These are phyloP conservation scores for Alouatta palliata DNA, from an alignment of 2,113 vertebrate species.

Conservation along the genomic window DNA sequence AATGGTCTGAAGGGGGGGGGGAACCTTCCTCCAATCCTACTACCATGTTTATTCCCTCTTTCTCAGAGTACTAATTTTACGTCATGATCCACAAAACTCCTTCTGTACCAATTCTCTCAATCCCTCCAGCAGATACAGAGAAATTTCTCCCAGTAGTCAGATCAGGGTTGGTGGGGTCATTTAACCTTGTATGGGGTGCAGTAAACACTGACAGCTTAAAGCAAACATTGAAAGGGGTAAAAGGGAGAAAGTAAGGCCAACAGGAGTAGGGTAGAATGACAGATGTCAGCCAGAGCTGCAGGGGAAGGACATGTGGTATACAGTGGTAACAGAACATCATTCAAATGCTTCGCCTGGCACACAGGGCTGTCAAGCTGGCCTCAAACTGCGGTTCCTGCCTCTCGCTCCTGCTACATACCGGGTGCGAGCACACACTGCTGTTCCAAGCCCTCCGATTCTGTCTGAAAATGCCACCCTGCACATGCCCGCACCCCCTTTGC, in stretches of 20 bases:
- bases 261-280: neutral
- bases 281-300: neutral
- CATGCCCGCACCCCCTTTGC: neutral
- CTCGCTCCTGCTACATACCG: rapidly evolving
- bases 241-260: neutral
- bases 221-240: neutral
- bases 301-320: neutral
- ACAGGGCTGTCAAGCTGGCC: neutral
- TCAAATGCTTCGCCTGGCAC: neutral
- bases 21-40: neutral
- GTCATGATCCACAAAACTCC: neutral
- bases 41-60: neutral
- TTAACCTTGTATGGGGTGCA: neutral
- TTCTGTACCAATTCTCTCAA: neutral
- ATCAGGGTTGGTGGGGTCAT: neutral
- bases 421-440: neutral
- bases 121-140: neutral
- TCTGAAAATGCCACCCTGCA: neutral
- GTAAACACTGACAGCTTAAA: neutral
- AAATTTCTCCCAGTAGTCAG: neutral
- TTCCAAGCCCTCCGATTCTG: neutral
- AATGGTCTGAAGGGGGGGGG: too few relatives aligned
- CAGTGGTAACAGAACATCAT: neutral
- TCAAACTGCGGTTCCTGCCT: neutral
- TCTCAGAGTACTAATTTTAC: neutral